Conservation (phyloP, 2,113 vertebrate species). For the Pseudopodoces humilis region DNA sequence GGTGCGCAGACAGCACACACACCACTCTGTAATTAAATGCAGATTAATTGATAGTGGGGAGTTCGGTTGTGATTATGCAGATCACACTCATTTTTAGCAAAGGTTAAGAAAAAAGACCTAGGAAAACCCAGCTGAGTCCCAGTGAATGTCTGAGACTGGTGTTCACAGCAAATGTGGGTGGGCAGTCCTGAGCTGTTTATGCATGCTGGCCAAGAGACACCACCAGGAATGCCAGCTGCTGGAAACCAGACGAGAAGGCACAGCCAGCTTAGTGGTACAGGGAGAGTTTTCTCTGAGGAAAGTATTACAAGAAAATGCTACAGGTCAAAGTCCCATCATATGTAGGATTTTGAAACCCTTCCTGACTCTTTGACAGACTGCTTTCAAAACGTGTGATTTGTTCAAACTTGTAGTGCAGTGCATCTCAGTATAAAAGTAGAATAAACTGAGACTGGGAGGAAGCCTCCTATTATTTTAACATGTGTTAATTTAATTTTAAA, state of each 20-base stretch:
- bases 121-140: constrained; percentile 41
- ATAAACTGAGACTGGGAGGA: rapidly evolving
- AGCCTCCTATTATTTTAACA: neutral
- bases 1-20: rapidly evolving
- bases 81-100: constrained; percentile 50
- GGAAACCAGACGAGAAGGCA: constrained; percentile 70
- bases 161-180: constrained; percentile 57
- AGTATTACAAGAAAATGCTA: neutral
- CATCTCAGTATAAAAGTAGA: neutral
- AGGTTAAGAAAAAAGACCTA: constrained; percentile 49
- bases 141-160: constrained; percentile 38
- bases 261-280: neutral
- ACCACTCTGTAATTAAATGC: neutral
- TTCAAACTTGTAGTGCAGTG: neutral
- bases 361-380: neutral
- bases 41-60: constrained; percentile 26
- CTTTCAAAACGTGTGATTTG: neutral
- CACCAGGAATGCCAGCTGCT: constrained; percentile 61
- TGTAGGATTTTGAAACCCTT: neutral
- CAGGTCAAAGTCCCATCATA: neutral
- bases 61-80: constrained; percentile 49
- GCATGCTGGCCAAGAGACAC: constrained; percentile 55
- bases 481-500: neutral
- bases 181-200: constrained; percentile 61
- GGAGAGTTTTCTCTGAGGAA: neutral